Evolutionary conservation across 1,140 invertebrate species (phyloP).

Genomic region (Ceratitis capitata): DNA sequence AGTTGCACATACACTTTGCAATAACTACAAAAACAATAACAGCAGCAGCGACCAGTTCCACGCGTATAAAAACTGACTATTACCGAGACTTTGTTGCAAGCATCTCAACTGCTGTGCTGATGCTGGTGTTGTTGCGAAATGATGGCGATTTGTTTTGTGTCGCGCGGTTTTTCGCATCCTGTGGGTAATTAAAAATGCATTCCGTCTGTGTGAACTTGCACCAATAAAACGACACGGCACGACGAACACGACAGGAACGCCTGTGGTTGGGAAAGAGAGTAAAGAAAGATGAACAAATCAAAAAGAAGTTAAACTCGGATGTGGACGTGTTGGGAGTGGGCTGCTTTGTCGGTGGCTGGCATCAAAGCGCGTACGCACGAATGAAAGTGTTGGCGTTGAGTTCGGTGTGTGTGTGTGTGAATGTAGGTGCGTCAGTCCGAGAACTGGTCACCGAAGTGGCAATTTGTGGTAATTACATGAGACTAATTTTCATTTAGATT

Average conservation of each 20-base stretch:
- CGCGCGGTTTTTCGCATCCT: slow-evolving; percentile 43
- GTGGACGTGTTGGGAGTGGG: not conserved
- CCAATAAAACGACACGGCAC: slow-evolving; percentile 15
- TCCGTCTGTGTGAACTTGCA: slow-evolving; percentile 39
- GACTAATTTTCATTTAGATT: slow-evolving; percentile 44
- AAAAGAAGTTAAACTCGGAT: not conserved
- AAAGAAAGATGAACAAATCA: not conserved
- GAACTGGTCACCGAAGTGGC: slow-evolving; percentile 41
- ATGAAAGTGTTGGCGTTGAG: not conserved
- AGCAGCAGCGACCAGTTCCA: not conserved
- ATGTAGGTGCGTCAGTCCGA: not conserved
- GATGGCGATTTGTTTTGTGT: slow-evolving; percentile 46
- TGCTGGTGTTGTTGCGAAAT: slow-evolving; percentile 37
- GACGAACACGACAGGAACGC: not conserved
- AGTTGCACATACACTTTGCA: not conserved
- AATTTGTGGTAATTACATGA: slow-evolving; percentile 43
- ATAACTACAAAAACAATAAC: slow-evolving; percentile 36
- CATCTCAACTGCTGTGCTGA: not conserved
- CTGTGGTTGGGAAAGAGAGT: not conserved
- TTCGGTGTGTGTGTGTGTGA: not conserved
- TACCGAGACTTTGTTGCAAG: slow-evolving; percentile 9
- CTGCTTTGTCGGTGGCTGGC: not conserved
- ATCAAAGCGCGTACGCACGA: not conserved
- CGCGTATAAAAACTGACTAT: slow-evolving; percentile 8
- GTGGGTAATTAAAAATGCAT: slow-evolving; percentile 46